Percentiles rank a stretch among this genome's conserved stretches.
These are phyloP conservation scores for Suncus etruscus DNA, from an alignment of 2,113 vertebrate genomes.

Conservation along the genomic window DNA sequence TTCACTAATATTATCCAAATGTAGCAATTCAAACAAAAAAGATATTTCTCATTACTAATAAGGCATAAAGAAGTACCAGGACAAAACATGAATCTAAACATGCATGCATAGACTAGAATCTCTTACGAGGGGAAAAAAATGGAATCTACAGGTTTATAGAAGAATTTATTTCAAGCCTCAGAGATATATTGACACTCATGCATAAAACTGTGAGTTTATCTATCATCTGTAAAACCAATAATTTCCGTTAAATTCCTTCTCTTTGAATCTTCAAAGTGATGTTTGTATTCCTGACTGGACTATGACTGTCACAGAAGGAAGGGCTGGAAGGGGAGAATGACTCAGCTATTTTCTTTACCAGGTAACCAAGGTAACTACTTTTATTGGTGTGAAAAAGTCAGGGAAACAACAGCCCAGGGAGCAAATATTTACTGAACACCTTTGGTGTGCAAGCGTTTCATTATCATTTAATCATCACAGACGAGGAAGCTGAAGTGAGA, in stretches of 20 bases:
- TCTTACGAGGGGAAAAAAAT: conserved; percentile 20
- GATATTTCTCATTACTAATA: conserved; percentile 66
- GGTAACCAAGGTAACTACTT: neutral
- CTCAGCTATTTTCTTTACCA: conserved; percentile 3
- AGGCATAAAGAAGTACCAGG: conserved; percentile 62
- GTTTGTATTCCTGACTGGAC: neutral
- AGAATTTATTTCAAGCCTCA: conserved; percentile 7
- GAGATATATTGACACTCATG: neutral
- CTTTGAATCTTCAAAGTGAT: neutral
- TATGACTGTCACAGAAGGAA: conserved; percentile 5
- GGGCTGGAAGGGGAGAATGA: neutral
- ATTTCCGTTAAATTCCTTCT: neutral
- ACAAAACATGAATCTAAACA: conserved; percentile 21
- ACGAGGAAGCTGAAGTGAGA: neutral
- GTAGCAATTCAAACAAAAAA: conserved; percentile 70
- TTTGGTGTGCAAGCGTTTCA: neutral
- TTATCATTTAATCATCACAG: conserved; percentile 6
- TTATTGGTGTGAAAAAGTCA: neutral
- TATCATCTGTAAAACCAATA: neutral
- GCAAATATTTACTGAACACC: conserved; percentile 3
- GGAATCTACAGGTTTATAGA: conserved; percentile 40
- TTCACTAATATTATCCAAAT: conserved; percentile 68
- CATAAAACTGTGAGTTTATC: neutral
- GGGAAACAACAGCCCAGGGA: neutral
- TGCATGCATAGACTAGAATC: neutral